Base-by-base conservation (phyloP, 1,140 invertebrate species). In the Drusus annulatus region DNA sequence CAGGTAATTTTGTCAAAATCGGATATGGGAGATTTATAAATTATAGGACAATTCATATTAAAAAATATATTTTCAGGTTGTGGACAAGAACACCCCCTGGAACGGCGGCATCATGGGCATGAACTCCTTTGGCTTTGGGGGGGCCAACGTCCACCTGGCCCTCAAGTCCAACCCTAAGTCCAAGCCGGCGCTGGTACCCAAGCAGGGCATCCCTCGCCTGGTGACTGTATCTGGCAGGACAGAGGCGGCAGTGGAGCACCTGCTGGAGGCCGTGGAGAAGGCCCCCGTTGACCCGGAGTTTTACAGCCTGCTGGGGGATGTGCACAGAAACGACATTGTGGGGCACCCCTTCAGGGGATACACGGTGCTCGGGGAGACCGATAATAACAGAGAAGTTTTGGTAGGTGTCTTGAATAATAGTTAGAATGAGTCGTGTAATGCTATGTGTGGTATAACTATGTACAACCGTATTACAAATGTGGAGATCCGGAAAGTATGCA, bases 111-210 rank as follows among this genome's bases (percentile, higher is more conserved):
- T 96, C 23, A 93, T 96, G 50, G 98, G 93, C 6, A 85, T 99
- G 1, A 99, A 99, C 88, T 98, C 97, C 2, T 99, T 99, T 88
- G 98, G 98, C 19, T 99, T 99, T 90, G 98, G 98, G 76, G 98
- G 98, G 65, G 96, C 97, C 23, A 99, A 99, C 90, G 97, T 96
- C 16, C 98, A 99, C 88, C 88, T 97, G 0, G 90, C 99, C 73
- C 89, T 99, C 0, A 93, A 94, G 84, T 94, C 94, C 0, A 95
- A 96, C 85, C 92, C 93, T 0, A 95, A 95, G 85, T 91, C 92
- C 21, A 94, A 95, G 86, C 84, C 88, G 4, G 88, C 90, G 0
- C 90, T 91, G 4, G 88, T 91, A 25, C 88, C 91, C 16, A 86
- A 85, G 51, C 89, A 90, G 54, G 87, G 88, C 6, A 84, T 93